phyloP scores from a whole-genome alignment of 2,113 vertebrate species.

The Penelope pileata region DNA sequence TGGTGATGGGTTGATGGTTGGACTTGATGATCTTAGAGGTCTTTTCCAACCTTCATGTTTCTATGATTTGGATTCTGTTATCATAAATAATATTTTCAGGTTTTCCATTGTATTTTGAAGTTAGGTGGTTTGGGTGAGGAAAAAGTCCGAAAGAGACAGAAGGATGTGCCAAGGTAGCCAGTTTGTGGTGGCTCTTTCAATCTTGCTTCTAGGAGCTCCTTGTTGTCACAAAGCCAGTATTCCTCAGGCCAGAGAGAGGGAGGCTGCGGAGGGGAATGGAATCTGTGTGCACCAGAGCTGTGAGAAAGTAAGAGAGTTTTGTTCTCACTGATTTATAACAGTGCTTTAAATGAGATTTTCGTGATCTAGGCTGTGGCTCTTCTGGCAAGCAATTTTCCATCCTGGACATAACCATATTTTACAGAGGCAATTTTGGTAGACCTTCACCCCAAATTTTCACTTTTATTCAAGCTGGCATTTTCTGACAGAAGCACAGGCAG shows the following conservation, averaged over 20 bases:
- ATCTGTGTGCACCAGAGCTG: background rate
- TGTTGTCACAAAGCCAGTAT: background rate
- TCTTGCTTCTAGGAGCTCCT: background rate
- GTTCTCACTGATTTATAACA: background rate
- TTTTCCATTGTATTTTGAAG: background rate
- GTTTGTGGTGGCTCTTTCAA: background rate
- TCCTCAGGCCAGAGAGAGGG: background rate
- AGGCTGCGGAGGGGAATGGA: background rate
- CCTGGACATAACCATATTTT: background rate
- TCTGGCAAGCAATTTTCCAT: background rate
- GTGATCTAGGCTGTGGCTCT: background rate
- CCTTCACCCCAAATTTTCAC: background rate
- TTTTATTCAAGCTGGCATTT: background rate
- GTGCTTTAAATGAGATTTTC: background rate
- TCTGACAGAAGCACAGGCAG: background rate
- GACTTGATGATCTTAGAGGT: too few species aligned
- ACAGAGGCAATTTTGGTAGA: background rate
- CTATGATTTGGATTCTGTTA: background rate
- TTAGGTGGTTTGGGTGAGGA: background rate
- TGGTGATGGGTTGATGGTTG: too few species aligned
- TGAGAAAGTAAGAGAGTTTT: background rate
- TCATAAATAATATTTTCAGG: background rate
- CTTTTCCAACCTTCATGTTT: too few species aligned
- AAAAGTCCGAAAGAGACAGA: background rate
- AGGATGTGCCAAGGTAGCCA: background rate